Base-by-base conservation (phyloP, 92 coral and sea anemone species). In the Porites rus region DNA sequence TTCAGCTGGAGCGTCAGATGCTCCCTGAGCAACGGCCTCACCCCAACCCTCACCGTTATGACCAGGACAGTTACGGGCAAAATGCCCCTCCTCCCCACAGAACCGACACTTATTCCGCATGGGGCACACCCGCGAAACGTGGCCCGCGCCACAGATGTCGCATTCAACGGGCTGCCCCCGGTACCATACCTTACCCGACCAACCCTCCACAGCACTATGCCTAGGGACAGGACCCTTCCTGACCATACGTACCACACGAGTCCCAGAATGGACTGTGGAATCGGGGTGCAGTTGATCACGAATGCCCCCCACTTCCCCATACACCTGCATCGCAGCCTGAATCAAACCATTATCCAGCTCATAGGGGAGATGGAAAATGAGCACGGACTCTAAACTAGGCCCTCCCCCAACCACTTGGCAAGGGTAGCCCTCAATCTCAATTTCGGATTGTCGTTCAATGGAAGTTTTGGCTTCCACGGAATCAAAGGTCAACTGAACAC, bases 141-240 rank as follows among this genome's bases (percentile, higher is more conserved):
- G 85, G 19, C 65, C 65, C 3, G 53, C 52, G 4, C 24, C 18
- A 21, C 21, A 81, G 7, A 82, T 60, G 18, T 72, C 59, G 9
- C 86, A 82, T 1, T 8, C n/a, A 2, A 69, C 0, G 4, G 78
- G 86, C 50, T 82, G 86, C 0, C 58, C 78, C 22, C 7, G 31
- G 9, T 82, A 82, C 86, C 86, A 69, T 0, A 82, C 58, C 0
- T 19, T 53, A 0, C 46, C 22, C 0, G 2, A 8, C 0, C 19
- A 1, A 0, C 71, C 71, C 0, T 19, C 22, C 2, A 59, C 43
- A 1, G 1, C 0, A 0, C 28, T 13, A 4, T 1, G 9, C 0
- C 72, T 2, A 0, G 85, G 66, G 4, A 78, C 63, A 0, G 28
- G 13, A 0, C 13, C 38, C 21, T 59, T 25, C 8, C 63, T 24